Evolutionary conservation across 2,113 vertebrate genomes (phyloP).

Genomic region (Bos taurus): ARS-UCD2.0 NC_037329.1:130381501-130382000

Average conservation of each 20-base stretch:
- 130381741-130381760: background rate
- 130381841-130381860: background rate
- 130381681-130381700: conserved; percentile 16
- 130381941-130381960: conserved; percentile 53
- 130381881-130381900: background rate
- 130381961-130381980: conserved; percentile 28
- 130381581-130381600: background rate
- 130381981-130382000: conserved; percentile 33
- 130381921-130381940: conserved; percentile 27
- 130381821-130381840: background rate
- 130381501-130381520: background rate
- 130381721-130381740: background rate
- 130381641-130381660: background rate
- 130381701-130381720: background rate
- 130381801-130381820: background rate
- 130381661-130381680: background rate
- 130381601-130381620: background rate
- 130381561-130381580: background rate
- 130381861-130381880: background rate
- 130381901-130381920: conserved; percentile 35
- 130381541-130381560: background rate
- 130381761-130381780: background rate
- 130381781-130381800: background rate
- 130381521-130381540: background rate
- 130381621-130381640: background rate